A percentile compares a stretch with the other conserved stretches of the same genome.
These are phyloP conservation scores for Marronus borbonicus DNA, from an alignment of 2,888 invertebrate species.

Conservation along the genomic window DNA sequence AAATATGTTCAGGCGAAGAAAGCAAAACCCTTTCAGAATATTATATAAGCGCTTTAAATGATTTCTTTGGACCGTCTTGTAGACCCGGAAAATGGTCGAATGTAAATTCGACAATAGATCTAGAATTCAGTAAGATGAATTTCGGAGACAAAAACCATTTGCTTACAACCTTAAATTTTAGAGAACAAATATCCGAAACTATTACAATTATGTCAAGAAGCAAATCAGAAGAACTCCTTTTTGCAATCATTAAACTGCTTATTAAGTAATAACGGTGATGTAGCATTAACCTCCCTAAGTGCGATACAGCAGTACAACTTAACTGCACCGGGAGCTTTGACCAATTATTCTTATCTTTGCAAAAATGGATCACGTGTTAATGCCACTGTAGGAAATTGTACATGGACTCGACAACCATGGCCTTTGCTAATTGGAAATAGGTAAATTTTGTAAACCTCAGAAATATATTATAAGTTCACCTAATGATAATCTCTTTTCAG, in stretches of 20 bases:
- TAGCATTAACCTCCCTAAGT: slow-evolving; percentile 73
- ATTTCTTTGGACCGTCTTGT: slow-evolving; percentile 81
- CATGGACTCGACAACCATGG: slow-evolving; percentile 78
- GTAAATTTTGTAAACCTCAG: slow-evolving; percentile 65
- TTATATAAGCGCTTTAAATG: slow-evolving; percentile 75
- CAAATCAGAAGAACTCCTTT: slow-evolving; percentile 58
- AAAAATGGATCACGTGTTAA: slow-evolving; percentile 61
- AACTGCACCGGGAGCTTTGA: background rate
- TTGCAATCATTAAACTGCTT: slow-evolving; percentile 73
- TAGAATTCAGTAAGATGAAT: slow-evolving; percentile 74
- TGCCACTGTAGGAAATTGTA: slow-evolving; percentile 70
- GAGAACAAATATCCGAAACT: slow-evolving; percentile 61
- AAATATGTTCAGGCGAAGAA: slow-evolving; percentile 23
- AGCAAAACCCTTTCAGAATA: slow-evolving; percentile 71
- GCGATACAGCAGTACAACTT: slow-evolving; percentile 60
- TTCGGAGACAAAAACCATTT: background rate
- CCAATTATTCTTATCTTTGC: slow-evolving; percentile 60
- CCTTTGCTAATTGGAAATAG: slow-evolving; percentile 72
- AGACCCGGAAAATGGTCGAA: slow-evolving; percentile 81
- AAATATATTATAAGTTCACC: background rate
- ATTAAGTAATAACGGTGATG: slow-evolving; percentile 71
- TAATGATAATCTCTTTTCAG: background rate
- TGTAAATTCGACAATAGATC: slow-evolving; percentile 72
- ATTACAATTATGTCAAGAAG: slow-evolving; percentile 74
- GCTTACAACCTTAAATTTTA: slow-evolving; percentile 34